phyloP scores from a whole-genome alignment of 2,113 vertebrate species.

The Castor canadensis region DNA sequence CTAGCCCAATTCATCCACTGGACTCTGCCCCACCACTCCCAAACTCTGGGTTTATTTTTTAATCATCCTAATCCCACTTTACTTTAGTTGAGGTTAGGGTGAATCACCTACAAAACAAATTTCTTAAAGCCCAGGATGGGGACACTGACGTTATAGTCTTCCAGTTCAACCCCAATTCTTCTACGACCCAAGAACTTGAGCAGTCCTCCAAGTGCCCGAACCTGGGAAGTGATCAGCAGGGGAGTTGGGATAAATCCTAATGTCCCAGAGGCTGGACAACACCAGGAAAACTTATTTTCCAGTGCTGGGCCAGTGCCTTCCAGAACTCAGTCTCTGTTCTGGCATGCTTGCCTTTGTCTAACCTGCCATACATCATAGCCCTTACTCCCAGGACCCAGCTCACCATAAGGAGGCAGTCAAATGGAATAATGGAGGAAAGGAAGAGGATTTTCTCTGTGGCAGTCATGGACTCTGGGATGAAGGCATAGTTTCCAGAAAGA shows the following conservation, averaged over 20 bases:
- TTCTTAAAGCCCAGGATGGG: slow-evolving; percentile 93
- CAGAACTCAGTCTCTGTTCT: background rate
- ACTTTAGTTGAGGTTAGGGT: slow-evolving; percentile 18
- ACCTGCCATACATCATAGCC: background rate
- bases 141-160: slow-evolving; percentile 89
- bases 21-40: background rate
- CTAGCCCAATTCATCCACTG: background rate
- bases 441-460: slow-evolving; percentile 91
- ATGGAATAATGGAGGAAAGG: slow-evolving; percentile 93
- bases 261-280: background rate
- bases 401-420: slow-evolving; percentile 92
- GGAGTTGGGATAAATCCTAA: background rate
- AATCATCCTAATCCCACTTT: slow-evolving; percentile 20
- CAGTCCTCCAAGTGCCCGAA: slow-evolving; percentile 92
- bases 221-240: slow-evolving; percentile 72
- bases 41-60: background rate
- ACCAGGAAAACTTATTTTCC: slow-evolving; percentile 38
- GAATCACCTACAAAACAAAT: slow-evolving; percentile 89
- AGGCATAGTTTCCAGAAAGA: slow-evolving; percentile 90
- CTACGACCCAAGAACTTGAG: slow-evolving; percentile 95
- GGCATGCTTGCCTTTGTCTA: background rate
- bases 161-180: slow-evolving; percentile 94
- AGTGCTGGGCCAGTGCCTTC: background rate
- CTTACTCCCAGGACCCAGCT: slow-evolving; percentile 20
- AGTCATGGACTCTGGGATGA: slow-evolving; percentile 90